phyloP scores from a whole-genome alignment of 2,113 vertebrate genomes.

The Pteruthius melanotis region DNA sequence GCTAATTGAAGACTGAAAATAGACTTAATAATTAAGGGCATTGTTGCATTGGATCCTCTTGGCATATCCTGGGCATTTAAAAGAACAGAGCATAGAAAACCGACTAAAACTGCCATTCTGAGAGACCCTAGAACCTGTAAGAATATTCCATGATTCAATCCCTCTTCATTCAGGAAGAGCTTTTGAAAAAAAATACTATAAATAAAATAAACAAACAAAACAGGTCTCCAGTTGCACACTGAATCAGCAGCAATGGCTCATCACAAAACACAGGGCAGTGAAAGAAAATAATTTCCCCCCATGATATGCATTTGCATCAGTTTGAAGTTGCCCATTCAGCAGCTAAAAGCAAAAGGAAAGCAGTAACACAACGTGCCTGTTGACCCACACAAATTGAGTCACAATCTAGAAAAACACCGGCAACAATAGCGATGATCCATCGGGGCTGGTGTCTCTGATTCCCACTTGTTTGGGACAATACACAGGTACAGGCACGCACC shows the following conservation, averaged over 20 bases:
- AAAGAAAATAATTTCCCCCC: slow-evolving; percentile 58
- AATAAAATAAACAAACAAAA: slow-evolving; percentile 15
- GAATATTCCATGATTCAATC: slow-evolving; percentile 2
- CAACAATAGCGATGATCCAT: slow-evolving; percentile 68
- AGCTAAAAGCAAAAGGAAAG: slow-evolving; percentile 68
- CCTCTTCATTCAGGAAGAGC: neutral
- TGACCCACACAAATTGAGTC: slow-evolving; percentile 70
- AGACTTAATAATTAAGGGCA: neutral
- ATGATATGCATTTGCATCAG: slow-evolving; percentile 43
- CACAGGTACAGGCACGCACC: slow-evolving; percentile 6
- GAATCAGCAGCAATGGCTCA: slow-evolving; percentile 15
- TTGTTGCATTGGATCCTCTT: neutral
- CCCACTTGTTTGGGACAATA: neutral
- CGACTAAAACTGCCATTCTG: neutral
- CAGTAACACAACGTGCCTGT: slow-evolving; percentile 69
- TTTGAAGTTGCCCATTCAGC: slow-evolving; percentile 70
- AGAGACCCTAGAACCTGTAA: neutral
- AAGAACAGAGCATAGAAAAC: neutral
- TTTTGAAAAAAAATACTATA: neutral
- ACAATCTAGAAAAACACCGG: slow-evolving; percentile 73
- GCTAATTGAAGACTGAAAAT: neutral
- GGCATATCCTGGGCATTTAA: neutral
- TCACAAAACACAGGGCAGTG: slow-evolving; percentile 28
- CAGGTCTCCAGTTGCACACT: neutral
- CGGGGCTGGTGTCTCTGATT: neutral